Base-by-base conservation (phyloP, 2,888 invertebrate genomes). In the Marronus borbonicus region DNA sequence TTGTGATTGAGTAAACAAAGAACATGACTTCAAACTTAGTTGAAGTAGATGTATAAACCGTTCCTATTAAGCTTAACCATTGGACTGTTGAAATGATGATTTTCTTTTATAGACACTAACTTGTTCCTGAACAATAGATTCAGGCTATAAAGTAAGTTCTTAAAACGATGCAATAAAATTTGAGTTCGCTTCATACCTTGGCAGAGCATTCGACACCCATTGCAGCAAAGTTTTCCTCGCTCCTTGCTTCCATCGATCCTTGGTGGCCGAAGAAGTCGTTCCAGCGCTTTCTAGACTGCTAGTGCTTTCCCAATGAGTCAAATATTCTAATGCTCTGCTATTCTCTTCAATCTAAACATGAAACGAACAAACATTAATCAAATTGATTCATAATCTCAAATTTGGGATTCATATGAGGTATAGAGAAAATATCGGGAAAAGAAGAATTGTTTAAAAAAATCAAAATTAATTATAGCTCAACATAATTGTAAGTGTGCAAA, bases 131-230 rank as follows among this genome's bases (percentile, higher is more conserved):
- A 31, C 31, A 4, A 36, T 36, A 36, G 31, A 36, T 36, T 36
- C 31, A 36, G 5, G 31, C 5, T 36, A 7, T 36, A 5, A 36
- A 36, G 5, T 36, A 36, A 36, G 31, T 36, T 36, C 31, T 5
- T 36, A 36, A 36, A 36, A 36, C 31, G 5, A 36, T 36, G 31
- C 31, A 36, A 36, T 36, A 36, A 36, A 36, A 36, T 36, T 5
- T 36, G 7, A 12, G 1, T 44, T 44, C 8, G 7, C 8, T 1
- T 31, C 91, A 90, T 86, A 94, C 94, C 93, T 94, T 81, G 96
- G 96, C 85, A 98, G 90, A 52, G 97, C 95, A 87, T 96, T 97
- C 82, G 97, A 95, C 80, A 98, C 98, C 98, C 98, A 98, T 85
- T 96, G 95, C 80, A 98, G 90, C 80, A 98, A 90, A 31, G 97